These are phyloP conservation scores for Leptinotarsa juncta DNA, from an alignment of 2,888 invertebrate species.

Conservation along the genomic window DNA sequence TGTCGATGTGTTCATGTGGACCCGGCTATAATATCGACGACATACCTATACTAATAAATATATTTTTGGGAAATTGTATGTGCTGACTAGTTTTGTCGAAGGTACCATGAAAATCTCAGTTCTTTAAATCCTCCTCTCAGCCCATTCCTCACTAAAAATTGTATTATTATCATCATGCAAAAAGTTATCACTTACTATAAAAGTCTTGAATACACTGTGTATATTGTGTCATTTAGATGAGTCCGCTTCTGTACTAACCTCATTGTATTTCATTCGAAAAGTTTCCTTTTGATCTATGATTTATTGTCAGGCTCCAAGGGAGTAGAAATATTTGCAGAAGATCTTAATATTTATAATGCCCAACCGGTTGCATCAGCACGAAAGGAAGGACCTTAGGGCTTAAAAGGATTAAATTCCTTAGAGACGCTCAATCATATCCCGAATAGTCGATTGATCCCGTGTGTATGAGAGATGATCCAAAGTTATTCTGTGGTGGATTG, in stretches of 20 bases:
- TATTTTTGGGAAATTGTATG: no score
- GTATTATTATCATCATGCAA: no score
- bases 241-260: background rate
- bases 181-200: no score
- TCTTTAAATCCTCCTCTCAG: no score
- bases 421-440: constrained; percentile 15
- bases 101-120: no score
- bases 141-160: no score
- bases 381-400: constrained; percentile 12
- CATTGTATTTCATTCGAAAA: background rate
- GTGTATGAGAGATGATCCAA: constrained; percentile 16
- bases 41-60: no score
- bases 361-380: constrained; percentile 18
- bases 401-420: constrained; percentile 14
- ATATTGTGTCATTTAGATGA: no score
- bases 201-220: no score
- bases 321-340: constrained; percentile 1
- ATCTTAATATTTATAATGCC: constrained; percentile 15
- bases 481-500: constrained; percentile 23
- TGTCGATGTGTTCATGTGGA: no score
- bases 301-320: background rate
- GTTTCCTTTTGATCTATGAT: background rate
- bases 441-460: constrained; percentile 17
- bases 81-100: no score
- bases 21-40: no score